These are phyloP conservation scores for Pseudomyrmex dendroicus DNA, from an alignment of 1,140 invertebrate species.

Conservation along the genomic window DNA sequence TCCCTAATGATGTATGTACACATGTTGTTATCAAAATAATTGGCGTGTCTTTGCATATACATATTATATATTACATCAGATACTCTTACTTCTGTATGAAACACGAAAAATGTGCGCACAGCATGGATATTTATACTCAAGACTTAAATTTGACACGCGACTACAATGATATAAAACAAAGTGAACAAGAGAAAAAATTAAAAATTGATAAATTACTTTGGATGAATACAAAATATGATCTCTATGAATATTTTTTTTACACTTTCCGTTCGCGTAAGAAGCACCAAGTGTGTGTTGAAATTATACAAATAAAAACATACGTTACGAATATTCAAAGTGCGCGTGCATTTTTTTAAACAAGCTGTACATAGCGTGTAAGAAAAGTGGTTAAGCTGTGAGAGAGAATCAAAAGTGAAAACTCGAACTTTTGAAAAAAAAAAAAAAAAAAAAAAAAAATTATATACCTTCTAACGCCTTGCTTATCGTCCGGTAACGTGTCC, in stretches of 20 bases:
- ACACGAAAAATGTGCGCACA: neutral
- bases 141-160: neutral
- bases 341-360: constrained; percentile 11
- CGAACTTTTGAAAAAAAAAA: neutral
- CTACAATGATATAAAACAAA: neutral
- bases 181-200: neutral
- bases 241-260: no score
- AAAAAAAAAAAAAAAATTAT: no score
- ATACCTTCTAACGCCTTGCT: constrained; percentile 48
- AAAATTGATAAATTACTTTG: constrained; percentile 2
- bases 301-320: constrained; percentile 1
- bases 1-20: constrained; percentile 19
- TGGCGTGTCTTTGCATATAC: neutral
- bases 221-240: neutral
- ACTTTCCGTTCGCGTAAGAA: neutral
- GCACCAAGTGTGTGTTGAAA: no score
- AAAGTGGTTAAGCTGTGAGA: constrained; percentile 40
- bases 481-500: constrained; percentile 22
- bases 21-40: constrained; percentile 20
- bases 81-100: neutral
- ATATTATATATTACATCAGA: neutral
- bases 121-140: constrained; percentile 9
- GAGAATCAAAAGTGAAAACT: constrained; percentile 51
- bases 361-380: constrained; percentile 41
- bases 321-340: neutral